These are phyloP conservation scores for Dicentrarchus labrax DNA, from an alignment of 2,113 vertebrate species.

Conservation along the genomic window DNA sequence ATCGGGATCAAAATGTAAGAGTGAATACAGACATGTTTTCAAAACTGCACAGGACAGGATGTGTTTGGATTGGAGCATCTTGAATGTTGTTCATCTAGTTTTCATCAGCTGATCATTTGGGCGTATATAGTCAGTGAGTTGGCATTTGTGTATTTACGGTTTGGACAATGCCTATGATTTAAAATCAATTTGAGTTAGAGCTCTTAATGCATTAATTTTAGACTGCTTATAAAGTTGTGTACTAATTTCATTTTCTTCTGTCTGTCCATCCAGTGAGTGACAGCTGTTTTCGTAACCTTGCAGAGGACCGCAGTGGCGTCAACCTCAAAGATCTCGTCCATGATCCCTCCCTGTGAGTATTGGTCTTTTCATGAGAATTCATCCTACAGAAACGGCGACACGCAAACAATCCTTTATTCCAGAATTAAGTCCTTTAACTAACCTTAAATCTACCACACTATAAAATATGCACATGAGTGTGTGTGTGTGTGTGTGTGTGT, in stretches of 20 bases:
- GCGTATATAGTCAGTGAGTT: not conserved
- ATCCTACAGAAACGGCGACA: not conserved
- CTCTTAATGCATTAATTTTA: not conserved
- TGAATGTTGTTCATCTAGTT: not conserved
- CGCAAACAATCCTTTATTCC: not conserved
- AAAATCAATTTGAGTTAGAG: not conserved
- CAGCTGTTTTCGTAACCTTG: slow-evolving; percentile 99
- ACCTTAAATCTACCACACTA: not conserved
- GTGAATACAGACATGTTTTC: not conserved
- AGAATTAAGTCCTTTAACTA: slow-evolving; percentile 18
- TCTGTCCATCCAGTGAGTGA: slow-evolving; percentile 92
- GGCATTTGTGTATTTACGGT: too few species aligned
- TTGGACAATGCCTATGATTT: too few species aligned
- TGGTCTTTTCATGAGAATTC: slow-evolving; percentile 11
- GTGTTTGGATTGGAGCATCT: not conserved
- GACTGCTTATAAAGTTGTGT: not conserved
- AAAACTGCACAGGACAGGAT: not conserved
- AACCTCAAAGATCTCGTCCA: slow-evolving; percentile 99
- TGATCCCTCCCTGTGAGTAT: slow-evolving; percentile 98
- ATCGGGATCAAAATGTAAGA: slow-evolving; percentile 1
- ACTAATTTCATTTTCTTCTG: slow-evolving; percentile 22
- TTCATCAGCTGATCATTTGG: slow-evolving; percentile 2
- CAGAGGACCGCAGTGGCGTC: slow-evolving; percentile 98
- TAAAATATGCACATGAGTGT: slow-evolving; percentile 1
- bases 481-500: slow-evolving; percentile 16